phyloP scores from a whole-genome alignment of 1,140 invertebrate genomes.

The Formica exsecta region DNA sequence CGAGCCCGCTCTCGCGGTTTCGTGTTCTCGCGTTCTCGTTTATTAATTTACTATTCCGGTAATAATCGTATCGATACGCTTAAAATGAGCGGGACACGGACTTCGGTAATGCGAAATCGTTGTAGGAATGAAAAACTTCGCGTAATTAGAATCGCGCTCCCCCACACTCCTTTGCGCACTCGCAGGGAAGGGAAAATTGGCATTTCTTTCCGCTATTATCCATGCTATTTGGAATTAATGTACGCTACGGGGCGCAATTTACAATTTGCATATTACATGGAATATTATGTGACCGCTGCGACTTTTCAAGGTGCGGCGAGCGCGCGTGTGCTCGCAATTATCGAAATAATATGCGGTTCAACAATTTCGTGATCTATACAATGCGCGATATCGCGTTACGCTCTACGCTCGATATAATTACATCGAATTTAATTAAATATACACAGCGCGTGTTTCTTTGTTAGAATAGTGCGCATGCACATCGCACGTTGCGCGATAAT shows the following conservation, averaged over 20 bases:
- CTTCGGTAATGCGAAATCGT: constrained; percentile 72
- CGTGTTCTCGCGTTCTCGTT: constrained; percentile 6
- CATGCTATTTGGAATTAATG: constrained; percentile 69
- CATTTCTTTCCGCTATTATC: constrained; percentile 46
- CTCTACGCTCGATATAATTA: constrained; percentile 68
- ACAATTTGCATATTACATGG: constrained; percentile 76
- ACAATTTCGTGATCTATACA: constrained; percentile 73
- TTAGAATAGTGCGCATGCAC: constrained; percentile 40
- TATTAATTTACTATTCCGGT: constrained; percentile 77
- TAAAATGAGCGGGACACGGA: constrained; percentile 62
- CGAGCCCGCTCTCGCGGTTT: background rate
- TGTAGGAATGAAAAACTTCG: constrained; percentile 76
- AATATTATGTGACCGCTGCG: constrained; percentile 69
- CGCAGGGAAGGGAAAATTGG: constrained; percentile 18
- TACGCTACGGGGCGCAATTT: constrained; percentile 69
- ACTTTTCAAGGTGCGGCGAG: constrained; percentile 73
- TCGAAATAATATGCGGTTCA: constrained; percentile 76
- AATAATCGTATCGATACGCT: constrained; percentile 70
- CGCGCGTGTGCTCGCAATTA: constrained; percentile 72
- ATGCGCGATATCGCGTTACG: constrained; percentile 42
- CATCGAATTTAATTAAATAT: constrained; percentile 77
- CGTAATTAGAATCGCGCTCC: constrained; percentile 72
- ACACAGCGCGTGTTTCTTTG: constrained; percentile 53
- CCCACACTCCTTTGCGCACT: constrained; percentile 33
- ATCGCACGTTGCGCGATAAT: constrained; percentile 36